A percentile compares a stretch with the other conserved stretches of the same genome.
Conservation (phyloP, 2,888 invertebrate species). For the Hypselothyrea guttata region DNA sequence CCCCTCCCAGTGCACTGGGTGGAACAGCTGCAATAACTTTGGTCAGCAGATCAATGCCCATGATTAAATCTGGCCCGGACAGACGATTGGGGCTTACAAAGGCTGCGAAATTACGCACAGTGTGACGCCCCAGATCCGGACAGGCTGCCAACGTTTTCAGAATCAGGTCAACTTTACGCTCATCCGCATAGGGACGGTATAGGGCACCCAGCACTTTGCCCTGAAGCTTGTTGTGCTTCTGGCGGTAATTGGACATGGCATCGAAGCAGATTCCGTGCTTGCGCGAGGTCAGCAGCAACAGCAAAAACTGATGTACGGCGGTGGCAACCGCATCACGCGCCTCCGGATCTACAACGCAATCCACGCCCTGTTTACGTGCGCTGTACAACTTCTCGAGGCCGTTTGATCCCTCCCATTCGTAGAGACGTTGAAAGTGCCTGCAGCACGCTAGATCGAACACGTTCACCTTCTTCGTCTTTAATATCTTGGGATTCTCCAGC, state of each 20-base stretch:
- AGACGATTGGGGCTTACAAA: slow-evolving; percentile 84
- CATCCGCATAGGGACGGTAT: slow-evolving; percentile 87
- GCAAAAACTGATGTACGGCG: slow-evolving; percentile 87
- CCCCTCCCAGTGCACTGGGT: slow-evolving; percentile 63
- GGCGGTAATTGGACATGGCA: slow-evolving; percentile 84
- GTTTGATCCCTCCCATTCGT: slow-evolving; percentile 89
- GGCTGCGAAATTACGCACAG: slow-evolving; percentile 85
- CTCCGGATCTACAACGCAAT: slow-evolving; percentile 29
- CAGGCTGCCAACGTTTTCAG: slow-evolving; percentile 86
- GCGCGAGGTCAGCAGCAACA: slow-evolving; percentile 89
- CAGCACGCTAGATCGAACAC: slow-evolving; percentile 87
- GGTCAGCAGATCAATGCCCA: slow-evolving; percentile 59
- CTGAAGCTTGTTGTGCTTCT: slow-evolving; percentile 79
- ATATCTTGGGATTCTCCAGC: slow-evolving; percentile 86
- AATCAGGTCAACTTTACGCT: slow-evolving; percentile 85
- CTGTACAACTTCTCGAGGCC: slow-evolving; percentile 81
- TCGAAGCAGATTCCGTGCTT: slow-evolving; percentile 90
- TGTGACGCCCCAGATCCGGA: slow-evolving; percentile 87
- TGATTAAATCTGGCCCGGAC: slow-evolving; percentile 48
- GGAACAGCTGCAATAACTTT: slow-evolving; percentile 73
- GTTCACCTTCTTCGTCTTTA: slow-evolving; percentile 88
- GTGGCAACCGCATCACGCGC: slow-evolving; percentile 84
- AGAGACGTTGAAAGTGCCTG: slow-evolving; percentile 87
- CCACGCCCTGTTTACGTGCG: slow-evolving; percentile 39
- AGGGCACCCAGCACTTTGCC: slow-evolving; percentile 84